These are phyloP conservation scores for Bombus difficillimus DNA, from an alignment of 1,140 invertebrate genomes.

Conservation along the genomic window DNA sequence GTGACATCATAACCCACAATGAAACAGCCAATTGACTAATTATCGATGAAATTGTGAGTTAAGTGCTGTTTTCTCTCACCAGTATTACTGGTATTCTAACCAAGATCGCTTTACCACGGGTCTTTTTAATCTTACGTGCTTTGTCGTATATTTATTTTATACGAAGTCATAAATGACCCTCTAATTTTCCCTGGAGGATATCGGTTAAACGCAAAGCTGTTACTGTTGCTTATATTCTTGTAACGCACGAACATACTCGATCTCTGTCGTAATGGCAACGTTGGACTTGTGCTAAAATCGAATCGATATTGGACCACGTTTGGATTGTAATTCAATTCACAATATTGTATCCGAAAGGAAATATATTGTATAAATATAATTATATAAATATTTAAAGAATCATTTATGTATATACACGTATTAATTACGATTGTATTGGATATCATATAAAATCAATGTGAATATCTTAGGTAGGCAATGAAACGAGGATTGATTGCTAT, in stretches of 20 bases:
- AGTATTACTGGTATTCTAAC: background rate
- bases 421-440: background rate
- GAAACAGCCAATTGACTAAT: conserved; percentile 38
- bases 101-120: background rate
- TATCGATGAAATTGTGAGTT: conserved; percentile 28
- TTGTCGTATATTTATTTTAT: conserved; percentile 56
- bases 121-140: conserved; percentile 27
- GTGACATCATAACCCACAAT: conserved; percentile 78
- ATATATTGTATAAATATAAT: conserved; percentile 42
- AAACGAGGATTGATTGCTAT: background rate
- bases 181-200: background rate
- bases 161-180: background rate
- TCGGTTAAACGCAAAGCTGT: background rate
- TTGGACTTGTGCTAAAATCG: background rate
- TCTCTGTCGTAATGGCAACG: background rate
- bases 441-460: background rate
- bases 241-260: conserved; percentile 4
- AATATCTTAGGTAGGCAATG: background rate
- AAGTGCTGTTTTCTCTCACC: background rate
- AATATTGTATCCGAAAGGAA: background rate
- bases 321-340: conserved; percentile 10
- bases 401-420: conserved; percentile 3
- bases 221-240: conserved; percentile 12
- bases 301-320: conserved; percentile 1
- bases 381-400: conserved; percentile 45